These are phyloP conservation scores for Drosophila sordidapex DNA, from an alignment of 2,888 invertebrate genomes.

Conservation along the genomic window DNA sequence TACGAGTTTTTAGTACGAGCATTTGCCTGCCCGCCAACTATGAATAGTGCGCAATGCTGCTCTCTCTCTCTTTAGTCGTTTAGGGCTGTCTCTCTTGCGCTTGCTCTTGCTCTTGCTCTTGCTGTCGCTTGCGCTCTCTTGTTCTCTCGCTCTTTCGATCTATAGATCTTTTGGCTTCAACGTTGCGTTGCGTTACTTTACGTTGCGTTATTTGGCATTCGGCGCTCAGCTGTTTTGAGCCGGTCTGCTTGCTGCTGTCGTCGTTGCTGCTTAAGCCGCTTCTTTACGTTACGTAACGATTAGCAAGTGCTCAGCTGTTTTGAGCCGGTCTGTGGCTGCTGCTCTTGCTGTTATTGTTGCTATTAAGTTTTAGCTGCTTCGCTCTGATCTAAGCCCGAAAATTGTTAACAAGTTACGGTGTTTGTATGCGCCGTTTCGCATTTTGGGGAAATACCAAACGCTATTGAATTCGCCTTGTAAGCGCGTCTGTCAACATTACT, in stretches of 20 bases:
- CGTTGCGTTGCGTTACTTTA: constrained; percentile 14
- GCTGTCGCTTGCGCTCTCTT: background rate
- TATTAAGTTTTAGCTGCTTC: constrained; percentile 1
- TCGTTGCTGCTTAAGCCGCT: background rate
- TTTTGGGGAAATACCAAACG: constrained; percentile 69
- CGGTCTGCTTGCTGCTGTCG: constrained; percentile 39
- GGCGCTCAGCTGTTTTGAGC: constrained; percentile 64
- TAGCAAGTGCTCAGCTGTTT: constrained; percentile 56
- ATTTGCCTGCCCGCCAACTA: constrained; percentile 39
- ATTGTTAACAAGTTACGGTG: constrained; percentile 57
- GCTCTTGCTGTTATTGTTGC: background rate
- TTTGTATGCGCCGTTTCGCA: constrained; percentile 14
- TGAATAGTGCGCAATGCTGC: constrained; percentile 7
- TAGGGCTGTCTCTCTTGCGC: constrained; percentile 7
- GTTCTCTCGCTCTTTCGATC: constrained; percentile 4
- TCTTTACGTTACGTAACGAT: constrained; percentile 23
- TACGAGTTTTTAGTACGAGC: constrained; percentile 49
- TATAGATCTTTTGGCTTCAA: background rate
- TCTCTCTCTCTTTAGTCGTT: constrained; percentile 10
- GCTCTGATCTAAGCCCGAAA: constrained; percentile 37
- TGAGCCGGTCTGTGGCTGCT: constrained; percentile 46
- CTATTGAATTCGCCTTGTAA: constrained; percentile 6
- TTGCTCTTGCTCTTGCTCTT: background rate
- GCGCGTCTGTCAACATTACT: constrained; percentile 53
- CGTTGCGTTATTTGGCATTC: constrained; percentile 15